Base-by-base conservation (phyloP, 2,888 invertebrate genomes). In the Caradrina clavipalpis region DNA sequence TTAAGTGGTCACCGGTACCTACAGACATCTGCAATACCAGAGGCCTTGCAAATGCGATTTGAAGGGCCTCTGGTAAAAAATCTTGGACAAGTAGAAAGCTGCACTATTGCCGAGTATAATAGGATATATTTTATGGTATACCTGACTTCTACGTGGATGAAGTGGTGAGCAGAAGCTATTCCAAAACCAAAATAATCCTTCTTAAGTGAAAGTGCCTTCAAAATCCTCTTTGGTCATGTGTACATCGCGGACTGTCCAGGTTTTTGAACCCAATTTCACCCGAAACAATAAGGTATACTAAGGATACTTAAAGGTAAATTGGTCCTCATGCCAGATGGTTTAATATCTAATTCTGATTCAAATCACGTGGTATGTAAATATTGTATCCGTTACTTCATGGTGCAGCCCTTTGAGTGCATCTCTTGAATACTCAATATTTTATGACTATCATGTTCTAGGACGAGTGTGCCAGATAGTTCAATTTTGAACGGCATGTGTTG, bases 311-410 rank as follows among this genome's bases (percentile, higher is more conserved):
- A 50, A 26, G 21, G 11, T 58, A 47, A 53, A 50, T 45, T 54
- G 35, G 8, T 45, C 21, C 19, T 21, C n/a, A 73, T 4, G 17
- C 58, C 51, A 71, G 50, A 55, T 54, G 57, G 57, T 21, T 55
- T 54, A 2, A 50, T 64, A 35, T 26, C 13, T 42, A 31, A 17
- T 71, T 49, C n/a, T 19, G 31, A 83, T 69, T 68, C 73, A 50
- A 49, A 68, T 65, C 63, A 59, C 54, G 57, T 49, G 42, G 11
- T 65, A 74, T 83, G 83, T 74, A 66, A 83, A 83, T 83, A 47
- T 54, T 70, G 66, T 74, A 62, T 67, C 67, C 69, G 60, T 72
- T 83, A 58, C 69, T 64, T 80, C 73, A 83, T 53, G 49, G 51
- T 51, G 58, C 57, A 56, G 51, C 78, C 78, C 72, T 77, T 58